Evolutionary conservation across 2,888 invertebrate genomes (phyloP), one percentile per base, ranked within the genome.

Genomic region (Hydropsyche betteni): DNA sequence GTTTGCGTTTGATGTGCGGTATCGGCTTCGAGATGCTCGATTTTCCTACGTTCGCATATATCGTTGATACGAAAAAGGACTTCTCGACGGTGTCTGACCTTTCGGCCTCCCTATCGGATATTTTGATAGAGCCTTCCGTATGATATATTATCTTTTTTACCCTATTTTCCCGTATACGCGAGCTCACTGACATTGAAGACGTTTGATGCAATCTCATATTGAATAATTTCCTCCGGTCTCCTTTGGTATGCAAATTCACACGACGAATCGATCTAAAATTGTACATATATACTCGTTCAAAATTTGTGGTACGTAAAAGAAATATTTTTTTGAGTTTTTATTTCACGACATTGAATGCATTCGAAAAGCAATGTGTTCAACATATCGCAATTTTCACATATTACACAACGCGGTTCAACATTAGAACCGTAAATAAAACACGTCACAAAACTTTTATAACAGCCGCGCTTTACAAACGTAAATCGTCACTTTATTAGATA

Each of bases 181-280:
- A 5, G 58, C 24, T 1, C 58, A 8, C 53, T 70, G 70, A 70
- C 70, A 70, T 16, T 53, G 70, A 72, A 53, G 72, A 58, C 72
- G 72, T 72, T 52, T 72, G 72, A 72, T 72, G 72, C 72, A 72
- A 72, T 72, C 58, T 55, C 16, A 72, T 72, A 72, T 58, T 55
- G 72, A 72, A 72, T 72, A 72, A 72, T 72, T 58, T 72, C 34
- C 50, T 34, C 36, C 44, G 44, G 12, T 44, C 61, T 33, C 72
- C 50, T 72, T 72, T 72, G 72, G 55, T 44, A 72, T 72, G 72
- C 53, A 55, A 58, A 72, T 72, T 53, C 34, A 34, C n/a, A 64
- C 36, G 64, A 12, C 34, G 34, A 36, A 64, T 64, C 64, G 64
- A 64, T 64, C 34, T 64, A 1, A 1, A 44, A 10, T 8, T 10